Evolutionary conservation across 1,140 invertebrate genomes (phyloP), one percentile per base, ranked within the genome.

Genomic region (Atta colombica): DNA sequence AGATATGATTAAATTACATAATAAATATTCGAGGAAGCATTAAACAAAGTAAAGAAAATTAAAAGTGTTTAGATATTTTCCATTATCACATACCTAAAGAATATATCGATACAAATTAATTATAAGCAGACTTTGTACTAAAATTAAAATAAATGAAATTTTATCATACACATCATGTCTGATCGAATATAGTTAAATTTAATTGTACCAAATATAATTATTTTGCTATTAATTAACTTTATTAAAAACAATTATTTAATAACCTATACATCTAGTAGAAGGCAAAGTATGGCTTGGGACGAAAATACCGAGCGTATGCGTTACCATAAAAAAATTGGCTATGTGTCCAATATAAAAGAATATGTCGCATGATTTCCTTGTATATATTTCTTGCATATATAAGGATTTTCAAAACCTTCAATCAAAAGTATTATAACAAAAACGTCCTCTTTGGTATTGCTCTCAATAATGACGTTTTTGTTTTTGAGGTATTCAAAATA

Each of bases 261-360:
- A 49, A 53, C 16, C 0, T 18, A 28, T 28, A 5, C 8, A 6
- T 6, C 8, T 8, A 6, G 0, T 6, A 35, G 31, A 35, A 35
- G 6, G 21, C 1, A 85, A 28, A 58, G 5, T 21, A n/a, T 10
- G 0, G 7, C 53, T 66, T 3, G 3, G n/a, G 61, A 45, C 1
- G 14, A 7, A 8, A 28, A 1, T 28, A 55, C 6, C 0, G 14
- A 12, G 39, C 1, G 5, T 39, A 8, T 12, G 25, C 14, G 6
- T 55, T 28, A 81, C 0, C 16, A 18, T 82, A 82, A 53, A 82
- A 72, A 60, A 72, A 82, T 82, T 66, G 66, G 16, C 2, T 16
- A 31, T 12, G 35, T 81, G 65, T 72, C 3, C 18, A 21, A 71
- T 25, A 72, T 72, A 35, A 10, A 21, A 45, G 16, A 53, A 18